Conservation (phyloP, 1,140 invertebrate genomes). For the Tachypleus tridentatus region DNA sequence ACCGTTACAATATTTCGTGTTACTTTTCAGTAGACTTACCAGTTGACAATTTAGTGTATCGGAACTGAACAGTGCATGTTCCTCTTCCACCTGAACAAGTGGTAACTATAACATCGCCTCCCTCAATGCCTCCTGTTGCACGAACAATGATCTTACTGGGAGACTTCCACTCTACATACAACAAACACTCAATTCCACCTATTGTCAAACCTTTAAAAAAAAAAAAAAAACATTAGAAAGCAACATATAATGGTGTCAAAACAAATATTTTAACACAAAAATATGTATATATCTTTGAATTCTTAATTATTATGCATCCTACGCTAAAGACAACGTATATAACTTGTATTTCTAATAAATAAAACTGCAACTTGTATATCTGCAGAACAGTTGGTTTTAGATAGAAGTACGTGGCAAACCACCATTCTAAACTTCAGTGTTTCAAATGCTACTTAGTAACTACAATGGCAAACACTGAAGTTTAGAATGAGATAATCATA, state of each 20-base stretch:
- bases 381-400: too few species aligned
- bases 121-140: constrained; percentile 65
- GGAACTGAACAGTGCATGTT: constrained; percentile 89
- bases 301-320: too few species aligned
- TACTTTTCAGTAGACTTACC: constrained; percentile 7
- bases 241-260: neutral
- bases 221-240: constrained; percentile 2
- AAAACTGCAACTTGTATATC: too few species aligned
- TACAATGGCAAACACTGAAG: too few species aligned
- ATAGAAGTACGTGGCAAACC: too few species aligned
- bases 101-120: constrained; percentile 86
- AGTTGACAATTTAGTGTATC: constrained; percentile 40
- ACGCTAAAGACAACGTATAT: too few species aligned
- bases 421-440: too few species aligned
- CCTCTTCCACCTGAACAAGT: constrained; percentile 83
- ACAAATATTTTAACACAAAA: neutral
- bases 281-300: too few species aligned
- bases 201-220: constrained; percentile 66
- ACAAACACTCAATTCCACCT: constrained; percentile 84
- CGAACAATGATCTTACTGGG: constrained; percentile 92
- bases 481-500: too few species aligned
- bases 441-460: too few species aligned
- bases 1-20: too few species aligned
- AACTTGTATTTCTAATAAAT: too few species aligned
- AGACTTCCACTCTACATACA: constrained; percentile 96